Conservation (phyloP, 2,113 vertebrate species). For the Microtus ochrogaster region DNA sequence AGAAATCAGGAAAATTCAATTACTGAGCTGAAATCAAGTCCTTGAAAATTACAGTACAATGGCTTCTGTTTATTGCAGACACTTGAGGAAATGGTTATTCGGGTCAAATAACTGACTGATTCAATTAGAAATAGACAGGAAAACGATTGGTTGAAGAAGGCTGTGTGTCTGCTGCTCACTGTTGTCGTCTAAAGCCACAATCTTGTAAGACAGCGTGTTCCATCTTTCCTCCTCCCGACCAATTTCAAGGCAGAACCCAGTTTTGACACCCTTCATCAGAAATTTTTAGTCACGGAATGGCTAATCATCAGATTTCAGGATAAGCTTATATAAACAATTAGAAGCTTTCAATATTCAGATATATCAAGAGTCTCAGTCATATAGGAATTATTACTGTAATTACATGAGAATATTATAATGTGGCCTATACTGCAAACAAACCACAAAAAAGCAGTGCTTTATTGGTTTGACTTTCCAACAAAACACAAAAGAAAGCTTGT, state of each 20-base stretch:
- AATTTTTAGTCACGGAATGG: not conserved
- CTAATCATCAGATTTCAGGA: not conserved
- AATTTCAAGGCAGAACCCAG: not conserved
- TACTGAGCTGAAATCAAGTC: slow-evolving; percentile 66
- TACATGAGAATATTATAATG: slow-evolving; percentile 40
- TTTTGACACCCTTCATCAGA: not conserved
- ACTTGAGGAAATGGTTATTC: slow-evolving; percentile 74
- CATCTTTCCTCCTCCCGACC: not conserved
- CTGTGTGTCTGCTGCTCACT: not conserved
- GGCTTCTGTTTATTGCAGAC: slow-evolving; percentile 58
- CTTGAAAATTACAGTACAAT: slow-evolving; percentile 68
- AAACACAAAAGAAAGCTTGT: not conserved
- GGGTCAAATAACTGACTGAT: slow-evolving; percentile 68
- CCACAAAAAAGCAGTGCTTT: not conserved
- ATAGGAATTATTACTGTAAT: not conserved
- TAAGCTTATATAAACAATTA: slow-evolving; percentile 5
- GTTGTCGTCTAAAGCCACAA: slow-evolving; percentile 21
- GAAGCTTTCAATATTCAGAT: not conserved
- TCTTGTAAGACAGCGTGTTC: not conserved
- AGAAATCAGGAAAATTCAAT: slow-evolving; percentile 68
- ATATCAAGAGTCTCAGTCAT: not conserved
- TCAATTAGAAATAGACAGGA: slow-evolving; percentile 72
- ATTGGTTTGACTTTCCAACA: slow-evolving; percentile 10
- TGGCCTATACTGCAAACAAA: not conserved
- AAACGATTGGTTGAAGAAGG: slow-evolving; percentile 56